A percentile compares a stretch with the other conserved stretches of the same genome.
These are phyloP conservation scores for Triplophysa yarkandensis DNA, from an alignment of 2,797 vertebrate genomes.

Conservation along the genomic window DNA sequence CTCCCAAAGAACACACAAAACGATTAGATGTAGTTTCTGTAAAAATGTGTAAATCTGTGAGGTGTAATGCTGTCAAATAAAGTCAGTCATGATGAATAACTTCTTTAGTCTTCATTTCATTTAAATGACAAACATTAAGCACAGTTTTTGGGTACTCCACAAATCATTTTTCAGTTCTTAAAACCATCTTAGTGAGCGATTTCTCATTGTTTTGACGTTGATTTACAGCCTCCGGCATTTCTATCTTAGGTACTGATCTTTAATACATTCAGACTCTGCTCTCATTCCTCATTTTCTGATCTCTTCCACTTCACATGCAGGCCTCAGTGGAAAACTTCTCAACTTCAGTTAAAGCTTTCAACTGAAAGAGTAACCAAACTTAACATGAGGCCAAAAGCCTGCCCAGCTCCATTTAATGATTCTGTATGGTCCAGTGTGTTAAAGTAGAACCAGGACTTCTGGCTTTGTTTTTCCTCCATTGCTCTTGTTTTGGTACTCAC, in stretches of 20 bases:
- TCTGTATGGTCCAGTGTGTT: neutral
- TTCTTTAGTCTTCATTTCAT: neutral
- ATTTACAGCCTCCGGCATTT: neutral
- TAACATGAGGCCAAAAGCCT: neutral
- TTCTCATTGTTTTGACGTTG: conserved; percentile 2
- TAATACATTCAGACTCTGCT: neutral
- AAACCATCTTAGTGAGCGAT: neutral
- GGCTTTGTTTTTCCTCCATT: neutral
- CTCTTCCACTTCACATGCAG: neutral
- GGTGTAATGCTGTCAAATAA: too few relatives aligned
- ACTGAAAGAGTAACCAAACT: neutral
- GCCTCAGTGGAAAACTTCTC: neutral
- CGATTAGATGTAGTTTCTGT: too few relatives aligned
- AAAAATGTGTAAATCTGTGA: too few relatives aligned
- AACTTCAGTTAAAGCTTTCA: neutral
- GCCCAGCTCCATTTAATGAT: neutral
- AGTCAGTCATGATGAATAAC: too few relatives aligned
- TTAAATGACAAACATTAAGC: neutral
- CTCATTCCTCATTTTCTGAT: neutral
- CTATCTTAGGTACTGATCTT: neutral
- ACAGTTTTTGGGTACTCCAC: neutral
- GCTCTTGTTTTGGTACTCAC: neutral
- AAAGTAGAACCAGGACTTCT: neutral
- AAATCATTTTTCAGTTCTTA: neutral
- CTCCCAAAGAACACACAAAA: neutral